Base-by-base conservation (phyloP, 2,113 vertebrate genomes). In the Myotis davidii region DNA sequence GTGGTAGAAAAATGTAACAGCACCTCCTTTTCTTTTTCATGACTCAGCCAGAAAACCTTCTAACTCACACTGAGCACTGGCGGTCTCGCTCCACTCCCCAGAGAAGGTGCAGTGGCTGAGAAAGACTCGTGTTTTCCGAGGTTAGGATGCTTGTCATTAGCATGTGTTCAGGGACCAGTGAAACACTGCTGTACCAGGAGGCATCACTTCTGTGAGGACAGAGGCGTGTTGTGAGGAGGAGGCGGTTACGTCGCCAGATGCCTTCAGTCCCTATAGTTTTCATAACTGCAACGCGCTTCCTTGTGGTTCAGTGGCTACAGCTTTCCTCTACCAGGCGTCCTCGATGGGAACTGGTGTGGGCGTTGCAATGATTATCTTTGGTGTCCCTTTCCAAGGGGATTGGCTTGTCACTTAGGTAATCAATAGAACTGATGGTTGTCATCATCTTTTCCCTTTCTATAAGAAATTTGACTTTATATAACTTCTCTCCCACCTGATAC, bases 211-310 rank as follows among this genome's bases (percentile, higher is more conserved):
- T 83, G 65, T 91, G 89, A 81, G 65, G 79, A 76, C 42, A 90
- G 86, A 95, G 56, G 20, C 11, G 0, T 85, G 45, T 65, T 88
- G 48, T 82, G 70, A 90, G 88, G 77, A 90, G 91, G 77, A 69
- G 50, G 86, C 48, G 39, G 86, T 76, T 67, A 25, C 4, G 39
- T n/a, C 10, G 0, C 89, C 70, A 18, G 23, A 23, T 23, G 20
- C 69, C 39, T 21, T 48, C 72, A 76, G 25, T 56, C 52, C 27
- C 56, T 42, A 11, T 4, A 17, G 69, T 39, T 67, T 76, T 56
- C 54, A 48, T 34, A 21, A 48, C 7, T 67, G 23, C n/a, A 6
- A 0, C 9, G 69, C 42, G 21, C 11, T 29, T 84, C 32, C 10
- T 34, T 64, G 9, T 25, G 32, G 81, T 32, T 95, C 20, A 4